Evolutionary conservation across 2,888 invertebrate species (phyloP).

Genomic region (Apamea epomidion): DNA sequence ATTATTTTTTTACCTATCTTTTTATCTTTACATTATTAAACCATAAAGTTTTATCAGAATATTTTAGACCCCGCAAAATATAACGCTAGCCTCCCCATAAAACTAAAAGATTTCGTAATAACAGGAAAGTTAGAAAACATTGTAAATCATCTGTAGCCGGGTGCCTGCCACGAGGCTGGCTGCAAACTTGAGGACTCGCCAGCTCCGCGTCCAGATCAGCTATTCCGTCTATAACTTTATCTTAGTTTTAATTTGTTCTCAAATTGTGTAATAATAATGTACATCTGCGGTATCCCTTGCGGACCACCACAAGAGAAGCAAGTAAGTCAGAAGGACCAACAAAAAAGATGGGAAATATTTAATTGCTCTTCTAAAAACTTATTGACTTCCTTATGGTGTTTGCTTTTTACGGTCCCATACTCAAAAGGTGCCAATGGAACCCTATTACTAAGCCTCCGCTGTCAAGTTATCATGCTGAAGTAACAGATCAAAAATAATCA

Average conservation of each 20-base stretch:
- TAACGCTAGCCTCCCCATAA: not conserved
- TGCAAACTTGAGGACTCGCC: slow-evolving; percentile 29
- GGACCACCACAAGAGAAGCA: not conserved
- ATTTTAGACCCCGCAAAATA: not conserved
- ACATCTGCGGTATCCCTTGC: slow-evolving; percentile 55
- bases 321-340: slow-evolving; percentile 12
- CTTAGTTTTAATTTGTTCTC: slow-evolving; percentile 58
- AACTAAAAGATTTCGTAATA: slow-evolving; percentile 34
- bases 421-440: too few relatives aligned
- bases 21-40: not conserved
- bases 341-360: too few relatives aligned
- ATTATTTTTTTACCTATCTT: not conserved
- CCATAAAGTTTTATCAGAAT: not conserved
- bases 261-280: slow-evolving; percentile 59
- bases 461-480: too few relatives aligned
- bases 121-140: slow-evolving; percentile 38
- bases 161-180: not conserved
- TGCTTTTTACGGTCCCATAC: too few relatives aligned
- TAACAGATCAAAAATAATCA: too few relatives aligned
- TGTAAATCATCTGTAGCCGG: slow-evolving; percentile 40
- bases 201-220: slow-evolving; percentile 41
- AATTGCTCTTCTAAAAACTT: too few relatives aligned
- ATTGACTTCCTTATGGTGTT: too few relatives aligned
- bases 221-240: slow-evolving; percentile 55
- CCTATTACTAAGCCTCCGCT: too few relatives aligned